Conservation (phyloP, 2,797 vertebrate genomes). For the Lutjanus argentimaculatus region DNA sequence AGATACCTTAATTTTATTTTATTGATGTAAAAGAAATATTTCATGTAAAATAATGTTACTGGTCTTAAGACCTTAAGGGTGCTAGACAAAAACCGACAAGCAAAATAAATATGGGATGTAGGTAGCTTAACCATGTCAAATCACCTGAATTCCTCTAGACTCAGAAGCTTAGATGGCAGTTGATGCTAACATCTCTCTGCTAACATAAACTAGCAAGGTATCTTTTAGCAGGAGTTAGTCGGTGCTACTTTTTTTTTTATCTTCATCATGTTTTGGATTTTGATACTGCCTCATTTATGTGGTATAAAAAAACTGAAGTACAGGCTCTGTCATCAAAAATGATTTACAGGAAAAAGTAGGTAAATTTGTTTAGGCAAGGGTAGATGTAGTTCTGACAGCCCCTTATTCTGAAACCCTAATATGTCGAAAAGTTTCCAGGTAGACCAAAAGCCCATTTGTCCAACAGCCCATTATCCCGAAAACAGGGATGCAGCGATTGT, state of each 20-base stretch:
- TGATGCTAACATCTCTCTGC: no score
- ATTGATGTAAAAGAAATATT: background rate
- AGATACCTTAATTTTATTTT: background rate
- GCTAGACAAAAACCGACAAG: background rate
- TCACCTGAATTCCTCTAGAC: background rate
- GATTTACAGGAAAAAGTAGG: background rate
- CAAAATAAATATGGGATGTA: background rate
- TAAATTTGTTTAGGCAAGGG: background rate
- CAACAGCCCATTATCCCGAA: no score
- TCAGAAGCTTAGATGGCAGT: background rate
- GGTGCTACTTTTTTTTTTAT: background rate
- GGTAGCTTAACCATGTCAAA: background rate
- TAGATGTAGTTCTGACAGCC: no score
- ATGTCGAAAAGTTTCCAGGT: no score
- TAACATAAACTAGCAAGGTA: background rate
- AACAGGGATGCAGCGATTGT: no score
- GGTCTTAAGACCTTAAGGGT: background rate
- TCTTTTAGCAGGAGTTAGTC: no score
- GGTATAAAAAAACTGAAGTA: background rate
- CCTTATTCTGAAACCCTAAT: no score
- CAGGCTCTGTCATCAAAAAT: background rate
- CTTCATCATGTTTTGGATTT: background rate
- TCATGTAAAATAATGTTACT: no score
- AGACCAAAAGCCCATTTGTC: no score
- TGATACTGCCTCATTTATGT: background rate